These are phyloP conservation scores for Pycnonotus jocosus DNA, from an alignment of 2,113 vertebrate genomes.

Conservation along the genomic window DNA sequence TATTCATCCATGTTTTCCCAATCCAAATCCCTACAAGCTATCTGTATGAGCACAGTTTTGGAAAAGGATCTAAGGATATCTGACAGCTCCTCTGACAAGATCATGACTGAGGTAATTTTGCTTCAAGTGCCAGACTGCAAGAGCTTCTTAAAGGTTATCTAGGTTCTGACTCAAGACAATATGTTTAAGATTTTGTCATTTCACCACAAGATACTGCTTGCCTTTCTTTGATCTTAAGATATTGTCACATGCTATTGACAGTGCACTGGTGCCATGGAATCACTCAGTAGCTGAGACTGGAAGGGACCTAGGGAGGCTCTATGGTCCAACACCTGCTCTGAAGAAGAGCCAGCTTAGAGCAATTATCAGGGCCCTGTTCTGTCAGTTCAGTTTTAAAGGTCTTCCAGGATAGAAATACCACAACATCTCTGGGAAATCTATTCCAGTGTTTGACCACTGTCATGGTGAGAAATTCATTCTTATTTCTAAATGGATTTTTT, in stretches of 20 bases:
- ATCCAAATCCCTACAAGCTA: background rate
- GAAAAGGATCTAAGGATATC: background rate
- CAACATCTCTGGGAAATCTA: background rate
- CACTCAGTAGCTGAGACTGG: background rate
- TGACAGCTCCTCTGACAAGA: background rate
- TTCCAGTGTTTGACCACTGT: background rate
- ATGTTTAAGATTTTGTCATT: background rate
- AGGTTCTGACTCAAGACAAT: background rate
- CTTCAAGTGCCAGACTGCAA: background rate
- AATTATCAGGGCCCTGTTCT: background rate
- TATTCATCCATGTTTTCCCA: background rate
- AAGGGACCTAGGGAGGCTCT: background rate
- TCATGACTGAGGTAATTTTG: background rate
- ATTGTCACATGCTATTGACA: background rate
- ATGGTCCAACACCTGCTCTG: background rate
- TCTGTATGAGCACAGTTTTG: background rate
- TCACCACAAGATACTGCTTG: background rate
- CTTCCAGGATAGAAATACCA: background rate
- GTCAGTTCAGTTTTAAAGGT: background rate
- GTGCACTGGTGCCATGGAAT: background rate
- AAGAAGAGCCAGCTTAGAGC: background rate
- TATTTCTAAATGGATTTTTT: background rate
- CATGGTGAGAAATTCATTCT: background rate
- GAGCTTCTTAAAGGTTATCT: background rate
- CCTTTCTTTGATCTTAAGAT: background rate